A percentile compares a stretch with the other conserved stretches of the same genome.
Conservation (phyloP, 2,113 vertebrate species). For the Onychostruthus taczanowskii region DNA sequence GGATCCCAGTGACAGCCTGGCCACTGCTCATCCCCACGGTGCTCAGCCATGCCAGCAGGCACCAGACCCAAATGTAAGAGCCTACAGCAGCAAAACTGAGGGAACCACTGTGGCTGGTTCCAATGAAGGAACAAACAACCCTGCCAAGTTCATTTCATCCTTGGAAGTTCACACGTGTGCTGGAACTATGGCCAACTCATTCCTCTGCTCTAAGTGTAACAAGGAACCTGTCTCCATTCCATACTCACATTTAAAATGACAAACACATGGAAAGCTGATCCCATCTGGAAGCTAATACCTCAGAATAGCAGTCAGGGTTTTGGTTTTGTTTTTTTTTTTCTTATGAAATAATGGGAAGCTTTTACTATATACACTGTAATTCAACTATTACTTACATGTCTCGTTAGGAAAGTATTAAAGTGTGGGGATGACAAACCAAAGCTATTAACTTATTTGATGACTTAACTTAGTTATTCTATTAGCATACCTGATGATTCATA, state of each 20-base stretch:
- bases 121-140: not conserved
- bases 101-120: not conserved
- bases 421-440: not conserved
- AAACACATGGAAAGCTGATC: not conserved
- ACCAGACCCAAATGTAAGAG: rapidly evolving
- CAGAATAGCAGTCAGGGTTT: not conserved
- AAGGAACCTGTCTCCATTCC: not conserved
- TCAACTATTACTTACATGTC: not conserved
- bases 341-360: not conserved
- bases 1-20: not conserved
- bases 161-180: not conserved
- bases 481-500: not conserved
- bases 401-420: not conserved
- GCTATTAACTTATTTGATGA: not conserved
- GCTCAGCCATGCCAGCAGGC: not conserved
- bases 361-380: not conserved
- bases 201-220: not conserved
- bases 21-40: rapidly evolving
- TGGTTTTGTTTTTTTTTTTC: not conserved
- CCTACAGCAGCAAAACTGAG: not conserved
- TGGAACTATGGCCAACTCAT: not conserved
- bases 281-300: not conserved
- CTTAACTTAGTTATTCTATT: not conserved
- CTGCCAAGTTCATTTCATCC: too few relatives aligned
- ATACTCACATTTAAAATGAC: not conserved